Conservation (phyloP, 2,797 vertebrate genomes). For the Paramormyrops hopkinsi region DNA sequence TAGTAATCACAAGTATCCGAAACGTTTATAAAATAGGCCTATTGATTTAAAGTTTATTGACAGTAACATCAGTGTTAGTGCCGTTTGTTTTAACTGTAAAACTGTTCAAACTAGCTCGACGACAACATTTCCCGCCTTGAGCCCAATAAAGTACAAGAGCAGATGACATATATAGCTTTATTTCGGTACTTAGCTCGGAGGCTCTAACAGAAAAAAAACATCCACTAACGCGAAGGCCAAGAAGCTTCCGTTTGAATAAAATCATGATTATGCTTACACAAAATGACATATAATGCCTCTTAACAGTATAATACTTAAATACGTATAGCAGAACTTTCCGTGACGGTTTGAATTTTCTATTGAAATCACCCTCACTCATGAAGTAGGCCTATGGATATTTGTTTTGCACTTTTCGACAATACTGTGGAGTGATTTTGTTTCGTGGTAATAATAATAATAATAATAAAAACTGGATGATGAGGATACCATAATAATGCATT, state of each 20-base stretch:
- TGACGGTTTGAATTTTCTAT: background rate
- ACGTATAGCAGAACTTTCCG: background rate
- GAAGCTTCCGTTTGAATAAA: background rate
- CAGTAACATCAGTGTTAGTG: background rate
- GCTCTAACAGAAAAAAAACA: background rate
- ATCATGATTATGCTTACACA: background rate
- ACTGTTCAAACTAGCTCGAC: background rate
- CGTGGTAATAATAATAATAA: background rate
- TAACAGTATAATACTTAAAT: background rate
- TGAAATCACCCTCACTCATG: background rate
- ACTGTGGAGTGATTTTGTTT: background rate
- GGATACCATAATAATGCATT: background rate
- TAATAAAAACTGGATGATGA: background rate
- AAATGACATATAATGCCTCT: background rate
- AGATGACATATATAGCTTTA: background rate
- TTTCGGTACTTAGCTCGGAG: background rate
- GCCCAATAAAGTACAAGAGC: background rate
- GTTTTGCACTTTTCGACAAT: background rate
- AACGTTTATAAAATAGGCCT: background rate
- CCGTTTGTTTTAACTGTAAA: background rate
- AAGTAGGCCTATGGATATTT: background rate
- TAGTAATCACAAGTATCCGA: background rate
- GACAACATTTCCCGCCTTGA: background rate
- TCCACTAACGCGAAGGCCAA: background rate
- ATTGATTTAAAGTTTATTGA: background rate